Evolutionary conservation across 2,113 vertebrate species (phyloP), one percentile per base, ranked within the genome.

Genomic region (Caracal caracal): DNA sequence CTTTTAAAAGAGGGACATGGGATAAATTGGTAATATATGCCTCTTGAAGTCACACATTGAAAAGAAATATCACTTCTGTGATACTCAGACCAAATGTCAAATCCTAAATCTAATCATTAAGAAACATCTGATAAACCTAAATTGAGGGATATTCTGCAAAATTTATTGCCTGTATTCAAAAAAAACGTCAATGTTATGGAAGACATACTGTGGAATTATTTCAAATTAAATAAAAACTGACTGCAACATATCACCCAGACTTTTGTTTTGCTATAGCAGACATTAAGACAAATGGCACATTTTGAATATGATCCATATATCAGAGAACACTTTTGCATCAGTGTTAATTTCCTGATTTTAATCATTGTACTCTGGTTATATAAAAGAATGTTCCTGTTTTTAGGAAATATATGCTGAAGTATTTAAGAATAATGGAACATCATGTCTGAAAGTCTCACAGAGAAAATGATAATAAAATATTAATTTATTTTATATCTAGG

Each of bases 401-500:
- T 85, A 80, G 30, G 88, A 76, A 91, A 82, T 83, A n/a, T 12
- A 47, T 40, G 43, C 20, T 87, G 24, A 79, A 96, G 6, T 70
- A 51, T 81, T 94, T 82, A 59, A 92, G 35, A 19, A 20, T 90
- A 93, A 82, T 78, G 61, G 43, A 79, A 17, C 0, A 43, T 83
- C 33, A 35, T 56, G 26, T 66, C 37, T 85, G 65, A 88, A 73
- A 47, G 10, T 70, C 26, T 94, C 90, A 78, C 47, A 90, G 35
- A 90, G 75, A 95, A 93, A 92, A 79, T 87, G 5, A 86, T 76
- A 93, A 86, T 63, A 81, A 96, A 86, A 92, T 89, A 63, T 71
- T 61, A 66, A 56, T 85, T 47, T 93, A 53, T 76, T 43, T 43
- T 43, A 43, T 43, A 43, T 43, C 43, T 28, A 82, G 76, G 10